Evolutionary conservation across 2,888 invertebrate species (phyloP).

Genomic region (Phortica okadai): DNA sequence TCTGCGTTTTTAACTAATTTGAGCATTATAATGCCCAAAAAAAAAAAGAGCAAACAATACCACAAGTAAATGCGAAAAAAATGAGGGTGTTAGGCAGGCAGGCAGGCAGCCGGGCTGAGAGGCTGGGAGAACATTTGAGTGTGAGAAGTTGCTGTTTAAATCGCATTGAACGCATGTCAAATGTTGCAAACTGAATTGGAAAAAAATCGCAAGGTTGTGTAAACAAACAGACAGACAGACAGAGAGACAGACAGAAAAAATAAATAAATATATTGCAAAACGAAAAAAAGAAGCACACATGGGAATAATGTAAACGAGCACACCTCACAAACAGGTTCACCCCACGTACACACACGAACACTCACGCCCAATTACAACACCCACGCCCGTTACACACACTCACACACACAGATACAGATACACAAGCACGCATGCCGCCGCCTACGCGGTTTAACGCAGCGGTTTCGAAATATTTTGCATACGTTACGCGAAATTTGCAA

Average conservation of each 20-base stretch:
- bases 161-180: constrained; percentile 29
- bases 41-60: constrained; percentile 23
- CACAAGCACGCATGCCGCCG: constrained; percentile 36
- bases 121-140: background rate
- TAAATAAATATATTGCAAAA: background rate
- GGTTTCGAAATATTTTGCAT: constrained; percentile 61
- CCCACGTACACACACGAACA: background rate
- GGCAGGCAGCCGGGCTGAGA: no score
- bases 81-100: background rate
- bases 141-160: background rate
- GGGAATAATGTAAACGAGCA: constrained; percentile 22
- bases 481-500: constrained; percentile 55
- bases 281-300: constrained; percentile 6
- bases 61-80: constrained; percentile 4
- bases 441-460: constrained; percentile 54
- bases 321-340: constrained; percentile 9
- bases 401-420: background rate
- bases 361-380: constrained; percentile 19
- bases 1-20: constrained; percentile 73
- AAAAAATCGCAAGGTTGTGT: constrained; percentile 30
- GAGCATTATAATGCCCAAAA: constrained; percentile 45
- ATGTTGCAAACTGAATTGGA: constrained; percentile 33
- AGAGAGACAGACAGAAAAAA: background rate
- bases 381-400: background rate
- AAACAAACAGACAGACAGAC: constrained; percentile 24